Conservation (phyloP, 2,113 vertebrate genomes). For the Periophthalmodon schlosseri region DNA sequence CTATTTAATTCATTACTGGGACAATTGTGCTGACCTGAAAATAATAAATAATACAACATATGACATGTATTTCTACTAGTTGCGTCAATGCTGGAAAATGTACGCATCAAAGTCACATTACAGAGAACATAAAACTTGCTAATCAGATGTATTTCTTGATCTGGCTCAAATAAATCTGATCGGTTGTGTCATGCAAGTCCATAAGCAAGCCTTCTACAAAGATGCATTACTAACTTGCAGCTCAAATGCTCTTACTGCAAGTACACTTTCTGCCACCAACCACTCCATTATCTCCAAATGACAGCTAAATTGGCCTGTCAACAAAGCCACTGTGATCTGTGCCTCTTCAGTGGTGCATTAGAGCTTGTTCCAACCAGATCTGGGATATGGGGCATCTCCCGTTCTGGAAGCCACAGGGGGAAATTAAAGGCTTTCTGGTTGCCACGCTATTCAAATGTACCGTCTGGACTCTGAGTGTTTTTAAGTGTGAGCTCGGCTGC, state of each 20-base stretch:
- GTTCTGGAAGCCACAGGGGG: slow-evolving; percentile 48
- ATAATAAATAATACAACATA: no score
- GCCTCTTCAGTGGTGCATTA: slow-evolving; percentile 54
- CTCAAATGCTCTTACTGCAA: not conserved
- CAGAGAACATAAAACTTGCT: not conserved
- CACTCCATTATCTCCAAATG: slow-evolving; percentile 57
- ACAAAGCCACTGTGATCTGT: slow-evolving; percentile 54
- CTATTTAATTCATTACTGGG: no score
- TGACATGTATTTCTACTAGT: no score
- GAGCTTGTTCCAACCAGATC: slow-evolving; percentile 51
- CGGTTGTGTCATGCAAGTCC: not conserved
- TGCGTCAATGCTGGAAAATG: not conserved
- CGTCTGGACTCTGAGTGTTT: slow-evolving; percentile 16
- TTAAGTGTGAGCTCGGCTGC: not conserved
- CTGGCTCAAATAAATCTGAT: not conserved
- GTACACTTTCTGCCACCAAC: slow-evolving; percentile 38
- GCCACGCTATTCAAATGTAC: slow-evolving; percentile 40
- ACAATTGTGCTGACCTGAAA: no score
- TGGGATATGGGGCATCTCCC: slow-evolving; percentile 44
- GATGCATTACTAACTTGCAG: not conserved
- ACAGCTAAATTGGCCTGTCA: slow-evolving; percentile 62
- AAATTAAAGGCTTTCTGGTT: slow-evolving; percentile 49
- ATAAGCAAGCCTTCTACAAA: not conserved
- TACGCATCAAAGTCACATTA: not conserved
- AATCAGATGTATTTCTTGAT: not conserved